phyloP scores from a whole-genome alignment of 2,797 vertebrate genomes.

The Otolemur crassicaudatus region DNA sequence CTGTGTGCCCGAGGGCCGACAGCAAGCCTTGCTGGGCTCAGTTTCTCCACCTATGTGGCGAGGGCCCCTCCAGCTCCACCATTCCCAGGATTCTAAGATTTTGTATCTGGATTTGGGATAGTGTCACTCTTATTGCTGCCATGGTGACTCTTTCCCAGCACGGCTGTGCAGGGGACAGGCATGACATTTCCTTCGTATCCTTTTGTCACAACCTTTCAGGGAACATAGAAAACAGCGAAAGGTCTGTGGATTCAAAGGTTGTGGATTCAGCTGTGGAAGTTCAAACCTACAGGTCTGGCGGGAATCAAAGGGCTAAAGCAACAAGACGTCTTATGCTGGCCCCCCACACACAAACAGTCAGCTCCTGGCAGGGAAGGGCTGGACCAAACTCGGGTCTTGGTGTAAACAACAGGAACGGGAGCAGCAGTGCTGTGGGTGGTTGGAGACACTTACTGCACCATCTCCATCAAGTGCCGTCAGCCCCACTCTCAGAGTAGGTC shows the following conservation, averaged over 20 bases:
- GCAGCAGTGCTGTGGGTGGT: background rate
- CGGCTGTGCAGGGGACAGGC: background rate
- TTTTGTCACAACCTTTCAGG: background rate
- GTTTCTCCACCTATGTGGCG: background rate
- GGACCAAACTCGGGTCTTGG: fast-evolving
- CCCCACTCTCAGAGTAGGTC: background rate
- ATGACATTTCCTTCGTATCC: background rate
- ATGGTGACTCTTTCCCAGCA: background rate
- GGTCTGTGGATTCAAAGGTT: background rate
- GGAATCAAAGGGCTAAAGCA: too few relatives aligned
- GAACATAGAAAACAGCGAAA: background rate
- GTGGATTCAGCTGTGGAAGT: background rate
- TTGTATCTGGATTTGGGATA: background rate
- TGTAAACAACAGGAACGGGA: background rate
- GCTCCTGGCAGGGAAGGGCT: background rate
- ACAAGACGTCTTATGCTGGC: background rate
- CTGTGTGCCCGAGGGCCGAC: too few relatives aligned
- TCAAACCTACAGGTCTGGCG: fast-evolving
- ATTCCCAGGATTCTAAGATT: background rate
- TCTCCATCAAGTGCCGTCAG: background rate
- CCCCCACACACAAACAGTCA: too few relatives aligned
- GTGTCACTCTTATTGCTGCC: background rate
- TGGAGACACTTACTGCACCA: background rate
- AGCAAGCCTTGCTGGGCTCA: background rate
- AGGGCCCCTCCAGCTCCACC: background rate